phyloP scores from a whole-genome alignment of 1,140 invertebrate genomes.

The Apis dorsata region DNA sequence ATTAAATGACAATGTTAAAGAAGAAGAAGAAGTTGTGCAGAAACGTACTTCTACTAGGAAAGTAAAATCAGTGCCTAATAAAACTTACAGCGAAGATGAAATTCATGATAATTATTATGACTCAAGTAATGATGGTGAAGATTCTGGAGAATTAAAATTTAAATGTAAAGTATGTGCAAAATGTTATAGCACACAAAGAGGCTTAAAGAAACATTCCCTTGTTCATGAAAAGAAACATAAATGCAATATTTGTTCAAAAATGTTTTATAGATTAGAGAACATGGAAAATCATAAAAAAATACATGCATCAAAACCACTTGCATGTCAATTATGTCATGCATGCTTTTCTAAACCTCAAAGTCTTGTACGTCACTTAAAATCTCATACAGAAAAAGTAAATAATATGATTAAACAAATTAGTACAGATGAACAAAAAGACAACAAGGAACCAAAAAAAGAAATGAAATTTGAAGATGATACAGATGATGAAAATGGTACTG shows the following conservation, averaged over 20 bases:
- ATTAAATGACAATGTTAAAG: conserved; percentile 40
- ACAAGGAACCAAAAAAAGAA: conserved; percentile 58
- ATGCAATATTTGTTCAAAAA: conserved; percentile 74
- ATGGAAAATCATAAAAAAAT: conserved; percentile 74
- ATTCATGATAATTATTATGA: conserved; percentile 69
- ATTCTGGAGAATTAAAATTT: conserved; percentile 68
- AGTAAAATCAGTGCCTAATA: conserved; percentile 64
- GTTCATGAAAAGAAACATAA: conserved; percentile 75
- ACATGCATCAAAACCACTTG: conserved; percentile 71
- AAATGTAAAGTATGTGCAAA: conserved; percentile 75
- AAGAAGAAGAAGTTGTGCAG: conserved; percentile 52
- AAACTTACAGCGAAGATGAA: conserved; percentile 69
- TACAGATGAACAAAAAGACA: conserved; percentile 55
- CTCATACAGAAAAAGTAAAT: conserved; percentile 68
- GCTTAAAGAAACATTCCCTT: conserved; percentile 75
- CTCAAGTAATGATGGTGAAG: conserved; percentile 64
- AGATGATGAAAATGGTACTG: conserved; percentile 66
- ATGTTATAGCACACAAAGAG: conserved; percentile 72
- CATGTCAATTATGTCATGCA: conserved; percentile 71
- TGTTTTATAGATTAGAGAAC: conserved; percentile 75
- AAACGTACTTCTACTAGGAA: conserved; percentile 70
- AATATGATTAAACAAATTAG: conserved; percentile 66
- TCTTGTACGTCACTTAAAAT: conserved; percentile 70
- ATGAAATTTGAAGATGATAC: conserved; percentile 60
- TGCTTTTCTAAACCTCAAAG: conserved; percentile 71